Conservation (phyloP, 2,888 invertebrate genomes). For the Chrysodeixis includens region DNA sequence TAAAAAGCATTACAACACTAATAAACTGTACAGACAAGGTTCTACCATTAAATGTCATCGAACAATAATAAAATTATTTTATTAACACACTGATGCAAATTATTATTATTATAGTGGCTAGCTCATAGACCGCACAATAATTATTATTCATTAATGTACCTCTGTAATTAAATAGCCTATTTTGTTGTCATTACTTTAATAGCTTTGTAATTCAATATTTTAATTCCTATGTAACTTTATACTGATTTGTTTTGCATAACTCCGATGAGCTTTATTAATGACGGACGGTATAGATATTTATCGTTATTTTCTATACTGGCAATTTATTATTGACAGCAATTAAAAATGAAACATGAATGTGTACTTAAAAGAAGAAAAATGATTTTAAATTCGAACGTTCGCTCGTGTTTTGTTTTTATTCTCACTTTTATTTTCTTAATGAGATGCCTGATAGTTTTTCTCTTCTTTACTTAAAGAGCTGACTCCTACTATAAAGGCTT, state of each 20-base stretch:
- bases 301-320: background rate
- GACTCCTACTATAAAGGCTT: too few relatives aligned
- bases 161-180: background rate
- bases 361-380: too few relatives aligned
- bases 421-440: too few relatives aligned
- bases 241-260: background rate
- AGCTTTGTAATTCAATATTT: background rate
- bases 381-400: too few relatives aligned
- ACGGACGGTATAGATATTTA: background rate
- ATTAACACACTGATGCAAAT: background rate
- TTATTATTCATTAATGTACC: background rate
- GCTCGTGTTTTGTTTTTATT: too few relatives aligned
- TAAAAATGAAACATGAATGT: too few relatives aligned
- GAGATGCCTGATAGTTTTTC: too few relatives aligned
- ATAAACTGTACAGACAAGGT: background rate
- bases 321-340: too few relatives aligned
- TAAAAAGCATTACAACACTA: background rate
- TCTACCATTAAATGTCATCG: background rate
- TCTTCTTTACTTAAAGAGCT: too few relatives aligned
- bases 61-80: background rate
- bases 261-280: background rate
- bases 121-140: background rate
- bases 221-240: background rate
- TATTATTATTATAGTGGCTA: background rate
- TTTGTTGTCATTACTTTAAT: conserved; percentile 5